phyloP scores from a whole-genome alignment of 1,140 invertebrate species.

The Tyrophagus putrescentiae region DNA sequence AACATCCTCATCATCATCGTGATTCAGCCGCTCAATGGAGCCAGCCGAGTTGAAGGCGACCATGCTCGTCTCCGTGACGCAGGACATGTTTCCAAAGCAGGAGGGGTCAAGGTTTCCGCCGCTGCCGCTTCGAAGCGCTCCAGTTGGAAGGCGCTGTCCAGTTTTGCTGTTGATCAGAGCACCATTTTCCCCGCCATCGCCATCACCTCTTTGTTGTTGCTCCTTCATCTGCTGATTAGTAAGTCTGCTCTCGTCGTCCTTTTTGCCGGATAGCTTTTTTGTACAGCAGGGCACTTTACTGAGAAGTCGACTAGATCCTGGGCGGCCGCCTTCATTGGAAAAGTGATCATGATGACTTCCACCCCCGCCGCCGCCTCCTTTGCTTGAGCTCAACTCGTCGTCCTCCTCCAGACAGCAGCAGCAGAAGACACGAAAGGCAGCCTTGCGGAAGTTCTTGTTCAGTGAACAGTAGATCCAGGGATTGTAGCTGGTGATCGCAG shows the following conservation, averaged over 20 bases:
- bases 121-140: too few relatives aligned
- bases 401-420: not conserved
- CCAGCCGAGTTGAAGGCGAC: not conserved
- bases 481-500: slow-evolving; percentile 39
- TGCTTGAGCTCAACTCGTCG: not conserved
- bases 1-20: too few relatives aligned
- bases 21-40: not conserved
- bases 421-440: not conserved
- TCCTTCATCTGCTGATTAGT: too few relatives aligned
- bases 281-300: too few relatives aligned
- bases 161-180: too few relatives aligned
- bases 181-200: too few relatives aligned
- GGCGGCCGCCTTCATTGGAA: too few relatives aligned
- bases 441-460: slow-evolving; percentile 27
- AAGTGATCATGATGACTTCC: not conserved
- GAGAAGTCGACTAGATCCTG: too few relatives aligned
- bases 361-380: not conserved
- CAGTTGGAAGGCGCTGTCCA: too few relatives aligned
- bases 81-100: not conserved
- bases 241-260: not conserved
- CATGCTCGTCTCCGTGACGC: not conserved
- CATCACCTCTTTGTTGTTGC: too few relatives aligned
- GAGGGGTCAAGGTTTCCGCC: not conserved
- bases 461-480: slow-evolving; percentile 42
- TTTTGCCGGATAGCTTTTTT: not conserved